A percentile compares a stretch with the other conserved stretches of the same genome.
Conservation (phyloP, 2,888 invertebrate species). For the Mesochorus sp. region DNA sequence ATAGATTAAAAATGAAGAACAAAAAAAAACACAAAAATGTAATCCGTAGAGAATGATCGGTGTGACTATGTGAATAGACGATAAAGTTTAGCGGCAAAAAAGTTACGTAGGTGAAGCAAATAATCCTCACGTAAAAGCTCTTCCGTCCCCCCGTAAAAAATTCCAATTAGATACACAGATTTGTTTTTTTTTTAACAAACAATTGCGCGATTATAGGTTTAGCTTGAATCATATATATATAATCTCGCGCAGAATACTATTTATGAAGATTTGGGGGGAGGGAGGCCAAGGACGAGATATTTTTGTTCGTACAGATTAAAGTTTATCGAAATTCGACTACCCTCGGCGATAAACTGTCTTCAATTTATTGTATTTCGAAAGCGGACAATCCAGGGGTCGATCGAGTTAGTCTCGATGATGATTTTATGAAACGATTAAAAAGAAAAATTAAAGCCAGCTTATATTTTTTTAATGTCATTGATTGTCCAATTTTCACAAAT, state of each 20-base stretch:
- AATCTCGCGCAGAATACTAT: slow-evolving; percentile 37
- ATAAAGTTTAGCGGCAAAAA: slow-evolving; percentile 62
- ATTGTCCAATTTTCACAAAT: not conserved
- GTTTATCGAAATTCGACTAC: slow-evolving; percentile 18
- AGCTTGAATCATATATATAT: slow-evolving; percentile 20
- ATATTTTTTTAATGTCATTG: not conserved
- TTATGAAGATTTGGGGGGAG: slow-evolving; percentile 4
- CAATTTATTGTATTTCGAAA: not conserved
- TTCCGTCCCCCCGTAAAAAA: slow-evolving; percentile 65
- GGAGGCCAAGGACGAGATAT: not conserved
- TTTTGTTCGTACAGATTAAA: slow-evolving; percentile 1
- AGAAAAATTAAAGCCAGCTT: not conserved
- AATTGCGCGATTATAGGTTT: slow-evolving; percentile 36
- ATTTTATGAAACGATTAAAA: not conserved
- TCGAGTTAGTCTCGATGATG: not conserved
- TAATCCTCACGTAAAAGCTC: slow-evolving; percentile 66
- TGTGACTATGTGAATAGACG: slow-evolving; percentile 80
- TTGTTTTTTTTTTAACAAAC: slow-evolving; percentile 24
- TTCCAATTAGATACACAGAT: slow-evolving; percentile 44
- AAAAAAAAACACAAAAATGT: slow-evolving; percentile 66
- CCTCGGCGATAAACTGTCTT: not conserved
- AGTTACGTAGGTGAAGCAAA: slow-evolving; percentile 63
- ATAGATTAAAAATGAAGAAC: slow-evolving; percentile 37
- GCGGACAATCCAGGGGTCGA: slow-evolving; percentile 32
- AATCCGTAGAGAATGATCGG: slow-evolving; percentile 78